Evolutionary conservation across 2,113 vertebrate species (phyloP).

Genomic region (Merops nubicus): DNA sequence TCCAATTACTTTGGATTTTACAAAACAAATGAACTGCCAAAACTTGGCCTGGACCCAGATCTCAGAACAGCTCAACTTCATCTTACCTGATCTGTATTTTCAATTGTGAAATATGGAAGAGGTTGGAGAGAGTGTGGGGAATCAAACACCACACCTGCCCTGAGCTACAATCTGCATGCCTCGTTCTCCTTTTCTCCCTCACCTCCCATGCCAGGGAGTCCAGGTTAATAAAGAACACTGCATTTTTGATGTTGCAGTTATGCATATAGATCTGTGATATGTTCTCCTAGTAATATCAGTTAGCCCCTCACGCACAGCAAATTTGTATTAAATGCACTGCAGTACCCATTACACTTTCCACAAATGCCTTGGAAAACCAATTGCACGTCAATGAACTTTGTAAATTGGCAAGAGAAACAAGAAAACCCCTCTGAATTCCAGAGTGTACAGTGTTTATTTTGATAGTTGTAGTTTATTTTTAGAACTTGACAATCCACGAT

Average conservation of each 20-base stretch:
- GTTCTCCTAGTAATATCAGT: background rate
- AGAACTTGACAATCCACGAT: conserved; percentile 40
- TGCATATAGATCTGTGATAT: background rate
- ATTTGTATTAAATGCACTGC: background rate
- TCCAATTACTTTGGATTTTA: conserved; percentile 42
- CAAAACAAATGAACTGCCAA: conserved; percentile 29
- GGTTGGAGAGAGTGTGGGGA: background rate
- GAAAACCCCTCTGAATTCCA: conserved; percentile 12
- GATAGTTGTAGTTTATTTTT: conserved; percentile 40
- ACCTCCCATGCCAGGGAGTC: background rate
- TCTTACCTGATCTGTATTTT: background rate
- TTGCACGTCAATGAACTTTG: background rate
- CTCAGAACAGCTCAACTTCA: background rate
- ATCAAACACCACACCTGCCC: background rate
- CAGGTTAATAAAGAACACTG: background rate
- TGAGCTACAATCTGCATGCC: background rate
- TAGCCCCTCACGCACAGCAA: background rate
- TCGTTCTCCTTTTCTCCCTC: background rate
- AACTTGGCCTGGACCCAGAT: conserved; percentile 8
- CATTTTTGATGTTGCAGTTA: background rate
- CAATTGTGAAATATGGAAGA: background rate
- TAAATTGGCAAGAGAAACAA: background rate
- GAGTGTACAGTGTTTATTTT: conserved; percentile 2
- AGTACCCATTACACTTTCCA: background rate
- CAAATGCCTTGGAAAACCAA: conserved; percentile 6